These are phyloP conservation scores for Papilio polyxenes DNA, from an alignment of 1,140 invertebrate genomes.

Conservation along the genomic window DNA sequence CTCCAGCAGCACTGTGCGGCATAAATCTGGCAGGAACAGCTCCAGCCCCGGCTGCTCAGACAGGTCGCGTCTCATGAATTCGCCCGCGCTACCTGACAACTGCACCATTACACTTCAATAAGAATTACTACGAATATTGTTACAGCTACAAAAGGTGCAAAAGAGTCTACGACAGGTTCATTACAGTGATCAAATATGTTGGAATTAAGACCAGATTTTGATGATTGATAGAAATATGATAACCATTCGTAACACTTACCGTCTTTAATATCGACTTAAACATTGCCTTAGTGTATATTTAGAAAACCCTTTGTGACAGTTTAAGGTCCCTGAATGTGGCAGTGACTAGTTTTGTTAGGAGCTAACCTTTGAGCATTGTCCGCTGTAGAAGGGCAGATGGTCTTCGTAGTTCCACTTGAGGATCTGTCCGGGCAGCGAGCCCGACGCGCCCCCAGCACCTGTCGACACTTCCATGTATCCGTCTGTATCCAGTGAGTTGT, in stretches of 20 bases:
- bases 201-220: too few relatives aligned
- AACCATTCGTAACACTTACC: too few relatives aligned
- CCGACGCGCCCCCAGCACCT: slow-evolving; percentile 79
- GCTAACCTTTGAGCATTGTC: slow-evolving; percentile 78
- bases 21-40: slow-evolving; percentile 86
- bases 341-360: too few relatives aligned
- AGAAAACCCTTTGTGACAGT: too few relatives aligned
- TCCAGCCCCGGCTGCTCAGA: slow-evolving; percentile 80
- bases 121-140: neutral
- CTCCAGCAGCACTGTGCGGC: slow-evolving; percentile 83
- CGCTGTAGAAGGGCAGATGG: slow-evolving; percentile 82
- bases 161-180: too few relatives aligned
- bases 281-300: too few relatives aligned
- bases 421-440: slow-evolving; percentile 84
- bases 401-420: slow-evolving; percentile 85
- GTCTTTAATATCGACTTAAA: too few relatives aligned
- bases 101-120: slow-evolving; percentile 40
- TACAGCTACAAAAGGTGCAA: neutral
- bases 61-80: slow-evolving; percentile 86
- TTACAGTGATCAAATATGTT: too few relatives aligned
- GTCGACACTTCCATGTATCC: slow-evolving; percentile 88
- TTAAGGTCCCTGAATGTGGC: too few relatives aligned
- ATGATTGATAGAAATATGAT: too few relatives aligned
- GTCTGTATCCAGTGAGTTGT: slow-evolving; percentile 86
- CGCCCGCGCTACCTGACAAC: slow-evolving; percentile 87